Evolutionary conservation across 2,797 vertebrate species (phyloP).

Genomic region (Lates japonicus): DNA sequence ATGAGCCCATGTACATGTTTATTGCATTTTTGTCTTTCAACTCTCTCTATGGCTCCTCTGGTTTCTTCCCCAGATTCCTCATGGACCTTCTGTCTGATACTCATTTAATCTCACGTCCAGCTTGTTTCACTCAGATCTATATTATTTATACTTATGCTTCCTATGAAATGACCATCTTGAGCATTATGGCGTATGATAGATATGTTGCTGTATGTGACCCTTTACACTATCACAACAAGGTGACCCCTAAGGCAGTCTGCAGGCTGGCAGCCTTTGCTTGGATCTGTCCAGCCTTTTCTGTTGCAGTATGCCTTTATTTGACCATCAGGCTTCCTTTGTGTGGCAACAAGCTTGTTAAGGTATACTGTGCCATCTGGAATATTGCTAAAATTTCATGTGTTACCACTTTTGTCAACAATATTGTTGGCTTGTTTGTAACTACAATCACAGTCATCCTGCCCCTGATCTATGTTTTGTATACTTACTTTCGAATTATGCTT

Average conservation of each 20-base stretch:
- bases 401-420: constrained; percentile 40
- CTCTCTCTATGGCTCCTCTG: constrained; percentile 55
- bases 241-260: constrained; percentile 50
- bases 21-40: constrained; percentile 61
- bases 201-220: constrained; percentile 74
- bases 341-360: constrained; percentile 63
- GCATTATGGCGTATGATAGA: constrained; percentile 74
- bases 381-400: constrained; percentile 71
- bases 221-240: constrained; percentile 69
- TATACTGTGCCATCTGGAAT: constrained; percentile 74
- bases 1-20: constrained; percentile 72
- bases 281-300: constrained; percentile 22
- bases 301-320: constrained; percentile 13
- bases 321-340: constrained; percentile 64
- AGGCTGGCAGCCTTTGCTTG: constrained; percentile 48
- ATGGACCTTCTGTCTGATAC: constrained; percentile 63
- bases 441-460: constrained; percentile 41
- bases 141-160: constrained; percentile 64
- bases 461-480: constrained; percentile 63
- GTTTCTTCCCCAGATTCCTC: constrained; percentile 68
- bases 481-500: constrained; percentile 59
- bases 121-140: constrained; percentile 73
- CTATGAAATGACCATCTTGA: constrained; percentile 62
- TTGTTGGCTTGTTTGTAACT: constrained; percentile 36
- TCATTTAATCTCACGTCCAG: constrained; percentile 64